Conservation (phyloP, 2,888 invertebrate species). For the Hoplodrina ambigua region DNA sequence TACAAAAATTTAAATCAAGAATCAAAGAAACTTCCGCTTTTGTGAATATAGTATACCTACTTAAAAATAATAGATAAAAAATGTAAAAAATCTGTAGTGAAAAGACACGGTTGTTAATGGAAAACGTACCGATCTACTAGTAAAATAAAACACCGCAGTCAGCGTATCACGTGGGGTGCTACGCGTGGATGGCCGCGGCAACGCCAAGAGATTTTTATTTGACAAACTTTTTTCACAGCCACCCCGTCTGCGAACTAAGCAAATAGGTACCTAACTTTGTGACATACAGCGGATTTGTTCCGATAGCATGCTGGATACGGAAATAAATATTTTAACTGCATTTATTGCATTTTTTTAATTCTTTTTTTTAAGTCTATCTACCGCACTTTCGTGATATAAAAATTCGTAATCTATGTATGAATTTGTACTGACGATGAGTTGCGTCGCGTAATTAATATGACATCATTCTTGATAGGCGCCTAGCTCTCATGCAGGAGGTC, state of each 20-base stretch:
- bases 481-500: too few species aligned
- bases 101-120: slow-evolving; percentile 51
- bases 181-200: slow-evolving; percentile 76
- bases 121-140: slow-evolving; percentile 56
- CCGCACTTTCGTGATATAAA: too few species aligned
- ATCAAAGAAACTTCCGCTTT: not conserved
- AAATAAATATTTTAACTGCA: not conserved
- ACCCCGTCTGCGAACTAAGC: slow-evolving; percentile 89
- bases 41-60: not conserved
- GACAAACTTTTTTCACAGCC: slow-evolving; percentile 86
- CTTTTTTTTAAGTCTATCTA: too few species aligned
- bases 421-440: too few species aligned
- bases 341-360: not conserved
- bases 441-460: too few species aligned
- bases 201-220: slow-evolving; percentile 85
- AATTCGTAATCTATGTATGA: too few species aligned
- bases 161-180: slow-evolving; percentile 82
- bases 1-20: too few species aligned
- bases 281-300: slow-evolving; percentile 64
- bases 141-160: slow-evolving; percentile 78
- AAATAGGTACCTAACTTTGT: slow-evolving; percentile 78
- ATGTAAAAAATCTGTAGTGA: not conserved
- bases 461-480: too few species aligned
- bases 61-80: not conserved
- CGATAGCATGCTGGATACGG: slow-evolving; percentile 6